These are phyloP conservation scores for Drosophila mayaguana DNA, from an alignment of 2,888 invertebrate genomes.

Conservation along the genomic window DNA sequence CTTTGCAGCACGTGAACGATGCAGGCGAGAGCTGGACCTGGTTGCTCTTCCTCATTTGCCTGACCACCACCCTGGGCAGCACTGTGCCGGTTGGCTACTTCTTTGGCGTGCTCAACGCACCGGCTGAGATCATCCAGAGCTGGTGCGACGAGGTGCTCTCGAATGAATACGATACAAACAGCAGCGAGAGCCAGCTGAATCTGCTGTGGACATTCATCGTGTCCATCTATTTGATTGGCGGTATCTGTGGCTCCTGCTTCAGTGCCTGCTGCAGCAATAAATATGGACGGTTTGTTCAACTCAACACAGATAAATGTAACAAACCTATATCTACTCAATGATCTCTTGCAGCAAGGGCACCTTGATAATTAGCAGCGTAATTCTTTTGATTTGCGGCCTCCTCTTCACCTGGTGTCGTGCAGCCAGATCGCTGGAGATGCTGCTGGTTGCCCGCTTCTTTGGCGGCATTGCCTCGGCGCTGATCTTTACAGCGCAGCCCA, in stretches of 20 bases:
- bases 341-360: conserved; percentile 86
- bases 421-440: conserved; percentile 90
- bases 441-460: conserved; percentile 91
- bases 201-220: conserved; percentile 93
- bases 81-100: conserved; percentile 93
- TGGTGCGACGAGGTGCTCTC: conserved; percentile 90
- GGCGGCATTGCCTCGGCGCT: conserved; percentile 92
- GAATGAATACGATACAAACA: conserved; percentile 86
- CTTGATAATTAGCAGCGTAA: conserved; percentile 88
- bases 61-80: conserved; percentile 90
- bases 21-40: conserved; percentile 71
- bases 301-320: too few species aligned
- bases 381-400: conserved; percentile 89
- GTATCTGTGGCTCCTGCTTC: conserved; percentile 92
- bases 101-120: conserved; percentile 93
- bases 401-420: conserved; percentile 89
- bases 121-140: conserved; percentile 88
- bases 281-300: conserved; percentile 87
- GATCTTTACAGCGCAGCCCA: conserved; percentile 93
- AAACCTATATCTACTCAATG: neutral
- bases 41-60: conserved; percentile 88
- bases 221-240: conserved; percentile 95
- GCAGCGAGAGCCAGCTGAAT: conserved; percentile 86
- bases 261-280: conserved; percentile 91
- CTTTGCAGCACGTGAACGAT: conserved; percentile 53